Base-by-base conservation (phyloP, 2,888 invertebrate species). In the Coremacera marginata region DNA sequence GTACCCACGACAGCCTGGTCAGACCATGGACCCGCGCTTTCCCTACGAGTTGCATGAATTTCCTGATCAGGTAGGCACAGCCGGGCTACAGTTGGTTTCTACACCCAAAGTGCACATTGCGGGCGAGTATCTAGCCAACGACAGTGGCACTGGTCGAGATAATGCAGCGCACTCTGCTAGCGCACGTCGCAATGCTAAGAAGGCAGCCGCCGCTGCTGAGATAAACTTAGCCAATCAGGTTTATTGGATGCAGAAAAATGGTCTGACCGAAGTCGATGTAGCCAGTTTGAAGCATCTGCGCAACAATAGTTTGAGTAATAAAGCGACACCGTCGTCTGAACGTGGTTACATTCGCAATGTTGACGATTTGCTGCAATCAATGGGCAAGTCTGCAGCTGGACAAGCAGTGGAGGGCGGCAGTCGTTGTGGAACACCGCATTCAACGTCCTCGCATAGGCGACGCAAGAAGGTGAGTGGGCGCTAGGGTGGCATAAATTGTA, bases 1-100 rank as follows among this genome's bases (percentile, higher is more conserved):
- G 88, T 88, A 88, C 81, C 88, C 88, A 1, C 86, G 88, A 4
- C 88, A 88, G 73, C 84, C 88, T 14, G 88, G 88, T 5, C 88
- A 88, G 73, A 65, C 84, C 3, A 88, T 88, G 87, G 89, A 88
- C 83, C 89, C 88, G 11, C 85, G 88, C 19, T 88, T 83, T 62
- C 88, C 88, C 37, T 86, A 88, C 70, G 88, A 88, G 76, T 78
- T 88, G 62, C 88, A 89, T 74, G 88, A 88, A 57, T 88, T 88
- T 77, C 86, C 89, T 0, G 82, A 86, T 73, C 84, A 87, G 70
- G 84, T 87, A 5, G 88, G 88, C n/a, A 85, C 88, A 73, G 84
- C 86, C 22, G 87, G 87, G 0, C 78, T 87, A 49, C 87, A 87
- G 71, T 70, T 87, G 82, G 87, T 87, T 8, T 81, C 81, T 60